Conservation (phyloP, 2,888 invertebrate species). For the Eupithecia pulchellata region DNA sequence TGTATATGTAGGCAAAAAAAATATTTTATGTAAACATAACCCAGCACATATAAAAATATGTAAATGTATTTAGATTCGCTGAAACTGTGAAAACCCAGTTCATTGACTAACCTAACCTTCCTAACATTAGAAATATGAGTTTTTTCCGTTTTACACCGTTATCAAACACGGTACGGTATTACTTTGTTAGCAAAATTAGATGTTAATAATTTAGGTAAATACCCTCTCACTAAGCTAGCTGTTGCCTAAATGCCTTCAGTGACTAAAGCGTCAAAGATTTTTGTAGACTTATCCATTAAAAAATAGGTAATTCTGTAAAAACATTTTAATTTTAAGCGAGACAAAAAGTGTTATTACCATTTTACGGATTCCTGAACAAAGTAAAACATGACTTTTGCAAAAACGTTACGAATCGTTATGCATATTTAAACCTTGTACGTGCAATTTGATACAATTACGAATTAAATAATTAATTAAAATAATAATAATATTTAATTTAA, state of each 20-base stretch:
- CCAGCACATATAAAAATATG: not conserved
- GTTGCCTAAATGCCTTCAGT: not conserved
- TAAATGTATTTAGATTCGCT: not conserved
- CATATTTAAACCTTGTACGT: not conserved
- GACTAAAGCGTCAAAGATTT: too few species aligned
- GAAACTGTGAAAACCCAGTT: conserved; percentile 18
- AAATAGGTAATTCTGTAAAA: not conserved
- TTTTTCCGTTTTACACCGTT: conserved; percentile 22
- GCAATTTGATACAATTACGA: not conserved
- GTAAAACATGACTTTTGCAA: conserved; percentile 3
- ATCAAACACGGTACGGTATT: conserved; percentile 34
- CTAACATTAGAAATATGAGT: not conserved
- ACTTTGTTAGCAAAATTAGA: conserved; percentile 19
- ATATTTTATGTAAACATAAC: not conserved
- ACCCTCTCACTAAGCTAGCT: not conserved
- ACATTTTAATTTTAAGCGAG: not conserved
- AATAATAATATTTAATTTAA: too few species aligned
- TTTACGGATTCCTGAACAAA: not conserved
- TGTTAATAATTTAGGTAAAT: not conserved
- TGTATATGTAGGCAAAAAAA: too few species aligned
- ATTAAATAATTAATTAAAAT: too few species aligned
- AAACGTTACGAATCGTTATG: not conserved
- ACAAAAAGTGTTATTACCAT: not conserved
- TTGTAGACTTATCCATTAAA: not conserved
- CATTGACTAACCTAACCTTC: conserved; percentile 28